Base-by-base conservation (phyloP, 2,797 vertebrate genomes). In the Sphaeramia orbicularis region DNA sequence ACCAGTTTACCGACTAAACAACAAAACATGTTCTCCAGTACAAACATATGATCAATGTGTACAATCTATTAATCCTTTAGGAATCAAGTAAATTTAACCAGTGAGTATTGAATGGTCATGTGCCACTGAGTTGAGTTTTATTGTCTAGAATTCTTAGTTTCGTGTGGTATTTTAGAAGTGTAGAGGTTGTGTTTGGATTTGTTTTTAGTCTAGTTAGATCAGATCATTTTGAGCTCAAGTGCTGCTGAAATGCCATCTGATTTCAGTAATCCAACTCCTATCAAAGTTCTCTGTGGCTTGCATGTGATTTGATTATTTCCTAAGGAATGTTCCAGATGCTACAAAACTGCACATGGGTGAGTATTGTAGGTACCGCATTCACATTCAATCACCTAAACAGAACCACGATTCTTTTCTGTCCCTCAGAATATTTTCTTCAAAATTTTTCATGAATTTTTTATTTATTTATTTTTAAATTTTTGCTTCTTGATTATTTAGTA, bases 301-400 rank as follows among this genome's bases (percentile, higher is more conserved):
- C 83, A 84, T 89, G 89, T 90, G 80, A 86, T 83, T 70, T 71
- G 86, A 85, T 89, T 87, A 85, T 86, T 90, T 84, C 56, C 86
- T 54, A 89, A 89, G 87, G 87, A 81, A 78, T 71, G 81, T 83
- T 87, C 87, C 89, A 85, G 91, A 87, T 69, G 80, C 83, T 64
- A 70, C 89, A 79, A 88, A 83, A 83, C 85, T 55, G 53, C 86
- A 71, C 72, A 38, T 52, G 54, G 93, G 93, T 94, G 90, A 95
- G 94, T 94, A 93, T 90, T 54, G 47, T 74, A 85, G 91, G 86
- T 72, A 69, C 71, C 65, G 44, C 55, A 58, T 67, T 61, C 45
- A 67, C 67, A 63, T 47, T 60, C 2, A 10, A 4, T 21, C 15
- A 10, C 13, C 48, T 15, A 35, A 30, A 49, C 27, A 51, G 43